Percentiles rank a stretch among this genome's conserved stretches.
Conservation (phyloP, 1,140 invertebrate species). For the Drosophila nebulosa region DNA sequence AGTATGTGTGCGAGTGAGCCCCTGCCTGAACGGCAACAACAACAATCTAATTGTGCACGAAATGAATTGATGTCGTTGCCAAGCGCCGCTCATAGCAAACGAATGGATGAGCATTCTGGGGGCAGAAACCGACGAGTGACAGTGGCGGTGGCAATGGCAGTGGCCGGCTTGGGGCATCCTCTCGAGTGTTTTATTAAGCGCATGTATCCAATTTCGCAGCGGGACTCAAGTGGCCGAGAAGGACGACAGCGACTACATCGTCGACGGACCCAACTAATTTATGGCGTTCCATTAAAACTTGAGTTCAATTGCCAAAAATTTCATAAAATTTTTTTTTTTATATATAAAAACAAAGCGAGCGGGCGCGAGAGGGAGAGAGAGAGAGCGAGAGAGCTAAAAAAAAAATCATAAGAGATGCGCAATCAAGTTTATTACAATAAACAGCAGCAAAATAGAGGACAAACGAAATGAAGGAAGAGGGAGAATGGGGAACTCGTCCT, state of each 20-base stretch:
- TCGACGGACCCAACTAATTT: slow-evolving; percentile 58
- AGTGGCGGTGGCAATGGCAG: slow-evolving; percentile 10
- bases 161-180: slow-evolving; percentile 39
- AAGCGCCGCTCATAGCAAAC: slow-evolving; percentile 52
- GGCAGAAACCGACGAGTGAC: too few relatives aligned
- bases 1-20: neutral
- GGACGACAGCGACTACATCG: slow-evolving; percentile 25
- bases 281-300: slow-evolving; percentile 77
- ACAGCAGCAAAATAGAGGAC: slow-evolving; percentile 1
- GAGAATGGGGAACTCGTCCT: slow-evolving; percentile 25
- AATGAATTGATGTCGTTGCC: slow-evolving; percentile 79
- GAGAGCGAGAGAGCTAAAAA: slow-evolving; percentile 7
- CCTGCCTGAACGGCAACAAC: slow-evolving; percentile 22
- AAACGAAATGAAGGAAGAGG: neutral
- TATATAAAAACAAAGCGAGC: slow-evolving; percentile 52
- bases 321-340: slow-evolving; percentile 68
- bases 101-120: slow-evolving; percentile 47
- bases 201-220: slow-evolving; percentile 73
- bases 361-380: neutral
- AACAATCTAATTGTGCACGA: slow-evolving; percentile 73
- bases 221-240: slow-evolving; percentile 59
- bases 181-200: slow-evolving; percentile 76
- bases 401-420: slow-evolving; percentile 61
- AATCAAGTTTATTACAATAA: slow-evolving; percentile 73
- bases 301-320: slow-evolving; percentile 79